These are phyloP conservation scores for Scaptomyza parva DNA, from an alignment of 2,888 invertebrate genomes.

Conservation along the genomic window DNA sequence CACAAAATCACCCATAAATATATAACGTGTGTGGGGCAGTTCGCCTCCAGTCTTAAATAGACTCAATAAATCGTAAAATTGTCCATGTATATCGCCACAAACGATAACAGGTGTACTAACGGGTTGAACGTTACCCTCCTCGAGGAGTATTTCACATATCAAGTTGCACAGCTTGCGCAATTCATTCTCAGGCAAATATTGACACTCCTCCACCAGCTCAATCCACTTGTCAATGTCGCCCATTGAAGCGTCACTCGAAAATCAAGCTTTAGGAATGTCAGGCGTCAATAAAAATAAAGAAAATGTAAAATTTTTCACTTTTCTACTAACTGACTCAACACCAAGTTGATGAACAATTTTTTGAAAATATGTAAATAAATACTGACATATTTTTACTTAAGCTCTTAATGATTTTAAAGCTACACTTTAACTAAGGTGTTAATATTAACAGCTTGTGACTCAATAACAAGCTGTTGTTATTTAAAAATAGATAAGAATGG, in stretches of 20 bases:
- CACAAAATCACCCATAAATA: slow-evolving; percentile 99
- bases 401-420: too few species aligned
- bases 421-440: too few species aligned
- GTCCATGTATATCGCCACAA: slow-evolving; percentile 99
- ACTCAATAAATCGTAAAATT: slow-evolving; percentile 98
- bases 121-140: slow-evolving; percentile 98
- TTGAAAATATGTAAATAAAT: neutral
- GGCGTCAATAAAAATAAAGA: neutral
- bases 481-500: neutral
- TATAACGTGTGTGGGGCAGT: slow-evolving; percentile 98
- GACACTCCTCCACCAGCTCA: slow-evolving; percentile 96
- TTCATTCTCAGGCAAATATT: slow-evolving; percentile 99
- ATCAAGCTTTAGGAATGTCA: neutral
- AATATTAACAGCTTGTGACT: neutral
- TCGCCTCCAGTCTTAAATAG: slow-evolving; percentile 98
- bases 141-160: slow-evolving; percentile 95
- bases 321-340: neutral
- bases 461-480: neutral
- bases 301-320: neutral
- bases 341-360: neutral
- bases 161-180: slow-evolving; percentile 97
- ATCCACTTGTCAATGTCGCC: slow-evolving; percentile 96
- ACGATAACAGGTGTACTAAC: slow-evolving; percentile 98
- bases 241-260: slow-evolving; percentile 84
- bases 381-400: too few species aligned